Conservation (phyloP, 2,113 vertebrate genomes). For the Calidris pugnax region DNA sequence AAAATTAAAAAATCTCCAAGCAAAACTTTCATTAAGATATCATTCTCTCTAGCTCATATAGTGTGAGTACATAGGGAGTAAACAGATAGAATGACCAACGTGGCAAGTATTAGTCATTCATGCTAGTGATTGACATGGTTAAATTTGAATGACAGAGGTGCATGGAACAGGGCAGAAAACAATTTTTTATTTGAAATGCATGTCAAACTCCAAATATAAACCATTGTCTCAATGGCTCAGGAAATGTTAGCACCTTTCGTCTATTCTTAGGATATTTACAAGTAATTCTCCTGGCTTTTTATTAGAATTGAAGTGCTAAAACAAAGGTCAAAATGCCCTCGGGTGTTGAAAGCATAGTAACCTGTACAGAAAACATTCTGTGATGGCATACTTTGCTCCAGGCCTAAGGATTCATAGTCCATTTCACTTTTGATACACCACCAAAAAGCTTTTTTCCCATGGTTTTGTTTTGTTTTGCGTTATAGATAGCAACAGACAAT, state of each 20-base stretch:
- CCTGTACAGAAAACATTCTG: not conserved
- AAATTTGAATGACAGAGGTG: not conserved
- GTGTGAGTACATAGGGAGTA: not conserved
- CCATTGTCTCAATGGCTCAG: not conserved
- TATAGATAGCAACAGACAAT: not conserved
- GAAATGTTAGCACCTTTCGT: not conserved
- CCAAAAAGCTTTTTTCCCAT: rapidly evolving
- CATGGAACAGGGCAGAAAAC: not conserved
- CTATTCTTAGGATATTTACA: not conserved
- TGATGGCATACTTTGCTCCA: not conserved
- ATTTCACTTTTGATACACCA: not conserved
- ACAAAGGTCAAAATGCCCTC: not conserved
- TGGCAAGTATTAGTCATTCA: not conserved
- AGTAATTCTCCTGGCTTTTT: not conserved
- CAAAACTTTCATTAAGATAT: not conserved
- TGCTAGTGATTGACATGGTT: not conserved
- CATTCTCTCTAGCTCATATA: not conserved
- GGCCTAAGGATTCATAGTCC: not conserved
- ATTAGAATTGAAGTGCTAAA: not conserved
- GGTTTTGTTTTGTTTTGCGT: not conserved
- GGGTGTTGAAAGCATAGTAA: not conserved
- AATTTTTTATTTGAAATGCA: not conserved
- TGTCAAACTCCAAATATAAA: not conserved
- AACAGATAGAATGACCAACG: not conserved
- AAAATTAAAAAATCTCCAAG: not conserved